Percentiles rank a stretch among this genome's conserved stretches.
These are phyloP conservation scores for Pemphredon lugubris DNA, from an alignment of 2,888 invertebrate species.

Conservation along the genomic window DNA sequence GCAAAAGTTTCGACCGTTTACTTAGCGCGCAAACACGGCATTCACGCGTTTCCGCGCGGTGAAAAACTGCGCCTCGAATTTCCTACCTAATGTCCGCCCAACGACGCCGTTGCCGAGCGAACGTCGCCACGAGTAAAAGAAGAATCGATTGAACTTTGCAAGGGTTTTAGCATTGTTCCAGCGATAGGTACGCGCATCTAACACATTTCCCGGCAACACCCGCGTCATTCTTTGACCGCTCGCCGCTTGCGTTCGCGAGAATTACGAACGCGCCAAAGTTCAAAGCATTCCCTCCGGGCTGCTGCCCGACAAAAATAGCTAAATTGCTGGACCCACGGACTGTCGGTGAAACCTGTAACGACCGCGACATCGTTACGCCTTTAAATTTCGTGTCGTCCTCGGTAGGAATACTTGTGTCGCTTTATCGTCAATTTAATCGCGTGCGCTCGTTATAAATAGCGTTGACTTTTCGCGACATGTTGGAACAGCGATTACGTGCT, in stretches of 20 bases:
- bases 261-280: conserved; percentile 69
- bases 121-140: too few species aligned
- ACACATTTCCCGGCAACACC: conserved; percentile 60
- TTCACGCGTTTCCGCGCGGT: too few species aligned
- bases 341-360: conserved; percentile 24
- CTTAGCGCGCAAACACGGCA: conserved; percentile 20
- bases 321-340: conserved; percentile 52
- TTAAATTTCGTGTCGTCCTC: conserved; percentile 19
- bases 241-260: conserved; percentile 56
- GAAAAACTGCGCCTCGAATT: too few species aligned
- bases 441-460: conserved; percentile 5
- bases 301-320: conserved; percentile 60
- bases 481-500: background rate
- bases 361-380: conserved; percentile 23
- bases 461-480: background rate
- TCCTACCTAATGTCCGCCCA: too few species aligned
- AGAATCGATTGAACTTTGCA: too few species aligned
- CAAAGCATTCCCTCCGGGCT: conserved; percentile 62
- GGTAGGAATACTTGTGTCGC: conserved; percentile 25
- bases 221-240: conserved; percentile 51
- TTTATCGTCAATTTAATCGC: conserved; percentile 14
- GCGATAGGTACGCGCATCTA: conserved; percentile 24
- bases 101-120: too few species aligned
- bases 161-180: background rate
- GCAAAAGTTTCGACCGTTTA: conserved; percentile 57